Evolutionary conservation across 92 coral and sea anemone genomes (phyloP).

Genomic region (Phenganax stokvisi): DNA sequence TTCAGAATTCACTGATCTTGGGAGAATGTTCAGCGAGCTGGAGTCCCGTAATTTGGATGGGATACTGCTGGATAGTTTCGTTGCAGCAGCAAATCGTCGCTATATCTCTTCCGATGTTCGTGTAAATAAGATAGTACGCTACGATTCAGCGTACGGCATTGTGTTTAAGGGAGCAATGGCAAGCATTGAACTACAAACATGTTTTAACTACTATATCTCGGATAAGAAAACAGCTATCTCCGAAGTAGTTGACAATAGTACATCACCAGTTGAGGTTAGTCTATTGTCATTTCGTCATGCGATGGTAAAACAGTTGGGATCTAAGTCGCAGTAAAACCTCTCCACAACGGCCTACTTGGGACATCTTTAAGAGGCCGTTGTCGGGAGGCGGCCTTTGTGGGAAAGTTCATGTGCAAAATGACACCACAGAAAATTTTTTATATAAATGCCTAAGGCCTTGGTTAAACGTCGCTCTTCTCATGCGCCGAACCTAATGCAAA

Average conservation of each 20-base stretch:
- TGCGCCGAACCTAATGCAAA: no score
- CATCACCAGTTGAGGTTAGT: slow-evolving; percentile 64
- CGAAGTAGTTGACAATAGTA: slow-evolving; percentile 53
- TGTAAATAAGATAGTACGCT: slow-evolving; percentile 74
- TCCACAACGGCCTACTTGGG: no score
- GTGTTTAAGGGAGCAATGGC: slow-evolving; percentile 67
- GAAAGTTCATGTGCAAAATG: no score
- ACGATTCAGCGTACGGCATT: slow-evolving; percentile 80
- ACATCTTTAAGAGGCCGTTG: no score
- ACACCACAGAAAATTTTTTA: no score
- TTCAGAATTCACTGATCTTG: slow-evolving; percentile 44
- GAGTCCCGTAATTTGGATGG: slow-evolving; percentile 62
- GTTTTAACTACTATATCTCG: slow-evolving; percentile 63
- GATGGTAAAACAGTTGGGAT: no score
- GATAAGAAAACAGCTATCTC: slow-evolving; percentile 65
- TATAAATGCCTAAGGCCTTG: no score
- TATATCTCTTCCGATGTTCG: slow-evolving; percentile 45
- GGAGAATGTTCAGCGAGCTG: slow-evolving; percentile 48
- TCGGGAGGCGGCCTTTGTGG: no score
- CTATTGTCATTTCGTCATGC: no score
- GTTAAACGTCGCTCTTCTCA: no score
- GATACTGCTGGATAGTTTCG: slow-evolving; percentile 78
- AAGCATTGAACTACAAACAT: slow-evolving; percentile 49
- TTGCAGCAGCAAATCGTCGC: slow-evolving; percentile 63
- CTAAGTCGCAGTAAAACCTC: no score